Conservation (phyloP, 2,797 vertebrate genomes). For the Australoheros facetus region DNA sequence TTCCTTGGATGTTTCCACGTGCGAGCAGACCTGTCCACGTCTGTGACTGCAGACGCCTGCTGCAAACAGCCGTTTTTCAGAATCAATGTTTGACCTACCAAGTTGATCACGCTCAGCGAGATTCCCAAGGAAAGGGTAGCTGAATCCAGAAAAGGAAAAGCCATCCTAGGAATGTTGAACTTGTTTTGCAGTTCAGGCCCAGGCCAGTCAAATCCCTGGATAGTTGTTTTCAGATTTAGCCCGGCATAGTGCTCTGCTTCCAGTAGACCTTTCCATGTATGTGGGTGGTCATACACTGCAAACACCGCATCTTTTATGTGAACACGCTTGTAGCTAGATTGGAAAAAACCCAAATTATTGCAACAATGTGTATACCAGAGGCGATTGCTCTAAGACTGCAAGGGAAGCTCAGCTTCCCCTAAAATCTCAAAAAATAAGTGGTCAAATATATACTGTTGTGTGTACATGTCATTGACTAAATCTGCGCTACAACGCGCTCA, state of each 20-base stretch:
- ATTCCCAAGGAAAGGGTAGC: background rate
- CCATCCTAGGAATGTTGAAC: background rate
- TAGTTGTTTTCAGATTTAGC: too few relatives aligned
- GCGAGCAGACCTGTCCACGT: background rate
- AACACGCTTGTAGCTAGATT: too few relatives aligned
- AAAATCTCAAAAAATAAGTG: too few relatives aligned
- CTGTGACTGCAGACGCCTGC: background rate
- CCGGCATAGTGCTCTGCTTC: background rate
- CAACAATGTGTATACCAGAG: background rate
- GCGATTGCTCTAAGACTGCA: too few relatives aligned
- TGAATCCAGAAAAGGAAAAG: background rate
- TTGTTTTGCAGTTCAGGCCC: background rate
- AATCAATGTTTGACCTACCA: background rate
- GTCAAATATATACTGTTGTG: too few relatives aligned
- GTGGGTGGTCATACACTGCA: background rate
- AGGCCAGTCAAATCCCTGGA: too few relatives aligned
- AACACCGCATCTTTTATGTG: background rate
- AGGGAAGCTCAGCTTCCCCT: too few relatives aligned
- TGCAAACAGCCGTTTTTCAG: background rate
- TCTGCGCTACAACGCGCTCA: too few relatives aligned
- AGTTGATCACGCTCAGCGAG: rapidly evolving
- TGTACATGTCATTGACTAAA: too few relatives aligned
- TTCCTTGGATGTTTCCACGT: background rate
- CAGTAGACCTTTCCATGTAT: background rate
- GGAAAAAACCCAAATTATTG: background rate